Evolutionary conservation across 30 jellyfish, hydroid and myxozoan species (phyloP), one percentile per base, ranked within the genome.

Genomic region (Chrysaora quinquecirrha): DNA sequence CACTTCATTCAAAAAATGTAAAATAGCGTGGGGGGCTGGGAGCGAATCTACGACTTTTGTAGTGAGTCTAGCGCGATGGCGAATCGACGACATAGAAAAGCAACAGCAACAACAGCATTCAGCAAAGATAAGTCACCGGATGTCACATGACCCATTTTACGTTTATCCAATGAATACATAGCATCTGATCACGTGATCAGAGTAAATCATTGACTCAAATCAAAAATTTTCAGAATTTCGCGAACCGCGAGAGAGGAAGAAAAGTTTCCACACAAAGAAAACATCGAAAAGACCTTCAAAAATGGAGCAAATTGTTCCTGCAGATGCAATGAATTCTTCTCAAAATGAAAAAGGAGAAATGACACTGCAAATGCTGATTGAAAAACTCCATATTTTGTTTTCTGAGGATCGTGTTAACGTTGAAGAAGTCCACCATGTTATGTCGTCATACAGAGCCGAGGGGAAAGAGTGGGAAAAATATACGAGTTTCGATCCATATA

Each of bases 401-500:
- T 86, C 96, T 16, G 90, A 60, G 22, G 98, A 92, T 0, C 43
- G 78, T 10, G 95, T 92, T 12, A 69, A 92, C 47, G 98, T 88
- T 12, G 98, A 92, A 18, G 96, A 92, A 74, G 98, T 92, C 1
- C 94, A 86, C n/a, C 64, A 77, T 33, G 89, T 48, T 4, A 83
- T 92, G 96, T 87, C 69, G 82, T 88, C 70, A 4, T 84, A 85
- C 28, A 43, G 69, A 24, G 67, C 97, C 60, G 78, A 80, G 29
- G 74, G 82, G 10, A 28, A 49, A 47, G 98, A 92, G 20, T 92
- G 96, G 97, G 84, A 82, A 73, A 92, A 80, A 74, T 92, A 21
- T 38, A 96, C 95, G 14, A 72, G 70, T 31, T 92, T 92, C 74
- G 98, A 92, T 69, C 90, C 95, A 33, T 73, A 86, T 93, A 92